These are phyloP conservation scores for Cryptocheilus praepositus DNA, from an alignment of 2,888 invertebrate genomes.

Conservation along the genomic window DNA sequence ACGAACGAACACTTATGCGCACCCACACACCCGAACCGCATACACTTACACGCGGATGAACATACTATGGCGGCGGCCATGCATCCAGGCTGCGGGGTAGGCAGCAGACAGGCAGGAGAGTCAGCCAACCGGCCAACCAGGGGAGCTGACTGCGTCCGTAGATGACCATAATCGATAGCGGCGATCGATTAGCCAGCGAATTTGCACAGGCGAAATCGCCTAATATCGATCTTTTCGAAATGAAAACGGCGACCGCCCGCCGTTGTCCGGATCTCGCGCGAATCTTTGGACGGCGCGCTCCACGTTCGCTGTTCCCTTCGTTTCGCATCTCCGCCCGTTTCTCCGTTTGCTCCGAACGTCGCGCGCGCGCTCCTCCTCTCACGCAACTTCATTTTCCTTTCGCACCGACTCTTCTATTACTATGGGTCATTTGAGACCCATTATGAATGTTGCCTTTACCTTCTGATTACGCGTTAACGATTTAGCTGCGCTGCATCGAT, in stretches of 20 bases:
- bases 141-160: constrained; percentile 11
- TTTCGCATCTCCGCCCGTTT: no score
- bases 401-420: background rate
- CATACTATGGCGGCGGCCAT: constrained; percentile 29
- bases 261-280: no score
- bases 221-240: constrained; percentile 4
- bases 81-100: constrained; percentile 14
- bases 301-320: no score
- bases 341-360: background rate
- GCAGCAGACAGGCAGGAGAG: constrained; percentile 24
- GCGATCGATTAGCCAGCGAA: constrained; percentile 40
- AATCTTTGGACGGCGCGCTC: no score
- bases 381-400: background rate
- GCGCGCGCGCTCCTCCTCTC: background rate
- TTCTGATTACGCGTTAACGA: constrained; percentile 2
- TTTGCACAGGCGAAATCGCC: background rate
- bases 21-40: background rate
- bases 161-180: constrained; percentile 42
- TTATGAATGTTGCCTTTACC: constrained; percentile 2
- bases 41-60: constrained; percentile 19
- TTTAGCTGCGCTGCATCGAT: no score
- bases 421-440: constrained; percentile 1
- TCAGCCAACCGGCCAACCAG: constrained; percentile 25
- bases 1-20: constrained; percentile 11
- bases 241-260: background rate